A percentile compares a stretch with the other conserved stretches of the same genome.
Conservation (phyloP, 2,113 vertebrate genomes). For the Burhinus oedicnemus region DNA sequence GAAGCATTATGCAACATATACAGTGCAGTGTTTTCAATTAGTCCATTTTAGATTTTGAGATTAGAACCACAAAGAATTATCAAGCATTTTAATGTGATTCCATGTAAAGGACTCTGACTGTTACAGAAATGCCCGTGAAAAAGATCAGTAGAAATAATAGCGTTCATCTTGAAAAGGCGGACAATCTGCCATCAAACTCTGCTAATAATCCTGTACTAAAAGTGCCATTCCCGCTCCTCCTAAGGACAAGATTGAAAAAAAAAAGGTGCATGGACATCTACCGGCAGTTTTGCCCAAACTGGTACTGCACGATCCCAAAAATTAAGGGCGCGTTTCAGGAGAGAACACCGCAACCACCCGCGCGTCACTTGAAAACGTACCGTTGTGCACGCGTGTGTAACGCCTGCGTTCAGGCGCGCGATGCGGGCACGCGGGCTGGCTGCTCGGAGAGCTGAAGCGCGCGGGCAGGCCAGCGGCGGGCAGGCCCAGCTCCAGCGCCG, state of each 20-base stretch:
- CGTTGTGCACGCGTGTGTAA: neutral
- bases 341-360: neutral
- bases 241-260: neutral
- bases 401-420: fast-evolving
- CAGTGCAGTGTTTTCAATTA: neutral
- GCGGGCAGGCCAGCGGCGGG: too few relatives aligned
- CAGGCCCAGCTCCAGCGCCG: neutral
- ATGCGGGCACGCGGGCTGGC: too few relatives aligned
- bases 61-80: neutral
- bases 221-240: neutral
- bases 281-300: neutral
- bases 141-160: neutral
- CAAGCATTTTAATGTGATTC: neutral
- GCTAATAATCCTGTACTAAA: neutral
- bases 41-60: neutral
- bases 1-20: neutral
- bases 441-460: too few relatives aligned
- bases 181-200: neutral
- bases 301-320: fast-evolving
- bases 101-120: neutral
- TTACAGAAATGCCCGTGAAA: neutral
- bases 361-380: neutral
- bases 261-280: neutral
- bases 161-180: neutral
- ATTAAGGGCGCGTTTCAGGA: neutral